Evolutionary conservation across 2,113 vertebrate genomes (phyloP).

Genomic region (Rhinolophus sinicus): DNA sequence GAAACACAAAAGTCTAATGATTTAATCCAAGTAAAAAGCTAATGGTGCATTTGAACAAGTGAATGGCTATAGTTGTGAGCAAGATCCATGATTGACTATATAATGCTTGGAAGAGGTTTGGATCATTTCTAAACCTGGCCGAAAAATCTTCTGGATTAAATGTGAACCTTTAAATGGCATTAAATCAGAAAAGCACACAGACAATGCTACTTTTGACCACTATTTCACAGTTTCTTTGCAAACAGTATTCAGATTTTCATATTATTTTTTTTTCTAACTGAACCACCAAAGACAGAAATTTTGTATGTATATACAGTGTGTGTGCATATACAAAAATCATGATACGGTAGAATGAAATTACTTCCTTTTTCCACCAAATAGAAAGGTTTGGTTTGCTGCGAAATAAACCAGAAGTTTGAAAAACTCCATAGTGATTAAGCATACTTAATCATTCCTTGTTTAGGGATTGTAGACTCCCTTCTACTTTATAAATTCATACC

Average conservation of each 20-base stretch:
- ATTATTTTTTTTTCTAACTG: constrained; percentile 62
- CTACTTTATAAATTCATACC: constrained; percentile 69
- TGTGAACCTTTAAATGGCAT: constrained; percentile 61
- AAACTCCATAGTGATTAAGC: constrained; percentile 57
- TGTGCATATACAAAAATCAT: constrained; percentile 70
- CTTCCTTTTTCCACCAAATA: constrained; percentile 70
- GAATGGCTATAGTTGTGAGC: background rate
- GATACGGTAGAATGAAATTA: constrained; percentile 54
- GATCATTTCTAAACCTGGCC: constrained; percentile 6
- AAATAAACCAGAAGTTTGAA: constrained; percentile 59
- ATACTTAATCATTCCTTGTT: constrained; percentile 70
- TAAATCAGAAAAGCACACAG: constrained; percentile 58
- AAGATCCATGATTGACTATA: background rate
- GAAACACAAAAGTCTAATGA: constrained; percentile 53
- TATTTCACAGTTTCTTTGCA: constrained; percentile 64
- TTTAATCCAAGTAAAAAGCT: constrained; percentile 25
- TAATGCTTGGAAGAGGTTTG: constrained; percentile 12
- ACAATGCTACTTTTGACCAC: constrained; percentile 54
- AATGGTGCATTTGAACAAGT: constrained; percentile 65
- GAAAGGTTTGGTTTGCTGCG: constrained; percentile 68
- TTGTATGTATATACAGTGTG: constrained; percentile 66
- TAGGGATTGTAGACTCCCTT: constrained; percentile 27
- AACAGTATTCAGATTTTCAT: constrained; percentile 55
- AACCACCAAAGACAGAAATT: constrained; percentile 84
- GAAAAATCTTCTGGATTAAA: background rate